These are phyloP conservation scores for Apeira syringaria DNA, from an alignment of 2,888 invertebrate genomes.

Conservation along the genomic window DNA sequence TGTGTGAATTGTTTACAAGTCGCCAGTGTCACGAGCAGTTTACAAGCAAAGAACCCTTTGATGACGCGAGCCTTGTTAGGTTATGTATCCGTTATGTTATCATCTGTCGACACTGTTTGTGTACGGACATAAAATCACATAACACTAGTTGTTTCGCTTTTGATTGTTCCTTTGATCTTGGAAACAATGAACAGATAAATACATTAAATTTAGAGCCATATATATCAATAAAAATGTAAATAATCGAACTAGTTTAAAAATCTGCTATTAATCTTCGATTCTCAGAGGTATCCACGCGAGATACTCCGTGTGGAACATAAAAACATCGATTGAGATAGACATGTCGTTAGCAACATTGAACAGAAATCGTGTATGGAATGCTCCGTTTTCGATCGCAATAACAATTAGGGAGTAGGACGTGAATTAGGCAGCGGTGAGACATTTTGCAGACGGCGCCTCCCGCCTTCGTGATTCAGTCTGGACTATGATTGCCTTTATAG, in stretches of 20 bases:
- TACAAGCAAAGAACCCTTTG: conserved; percentile 45
- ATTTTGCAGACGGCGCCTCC: conserved; percentile 82
- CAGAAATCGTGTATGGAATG: conserved; percentile 23
- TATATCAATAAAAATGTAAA: no score
- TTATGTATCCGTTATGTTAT: conserved; percentile 17
- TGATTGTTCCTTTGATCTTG: conserved; percentile 12
- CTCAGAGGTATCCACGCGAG: no score
- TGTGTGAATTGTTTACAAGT: conserved; percentile 62
- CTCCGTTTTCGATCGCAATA: conserved; percentile 33
- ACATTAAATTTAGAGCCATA: background rate
- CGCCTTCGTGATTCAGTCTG: conserved; percentile 71
- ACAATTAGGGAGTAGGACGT: conserved; percentile 48
- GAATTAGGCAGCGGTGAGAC: conserved; percentile 72
- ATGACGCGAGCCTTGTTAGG: conserved; percentile 22
- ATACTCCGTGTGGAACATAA: conserved; percentile 2
- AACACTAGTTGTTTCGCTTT: conserved; percentile 18
- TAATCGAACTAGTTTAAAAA: no score
- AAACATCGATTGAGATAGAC: conserved; percentile 15
- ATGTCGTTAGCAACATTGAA: conserved; percentile 23
- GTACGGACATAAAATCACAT: conserved; percentile 20
- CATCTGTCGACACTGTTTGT: conserved; percentile 22
- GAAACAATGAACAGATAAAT: conserved; percentile 10
- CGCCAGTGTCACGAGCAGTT: conserved; percentile 47
- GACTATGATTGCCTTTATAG: conserved; percentile 77
- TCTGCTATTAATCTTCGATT: no score